A percentile compares a stretch with the other conserved stretches of the same genome.
Conservation (phyloP, 2,113 vertebrate genomes). For the Ovis canadensis region DNA sequence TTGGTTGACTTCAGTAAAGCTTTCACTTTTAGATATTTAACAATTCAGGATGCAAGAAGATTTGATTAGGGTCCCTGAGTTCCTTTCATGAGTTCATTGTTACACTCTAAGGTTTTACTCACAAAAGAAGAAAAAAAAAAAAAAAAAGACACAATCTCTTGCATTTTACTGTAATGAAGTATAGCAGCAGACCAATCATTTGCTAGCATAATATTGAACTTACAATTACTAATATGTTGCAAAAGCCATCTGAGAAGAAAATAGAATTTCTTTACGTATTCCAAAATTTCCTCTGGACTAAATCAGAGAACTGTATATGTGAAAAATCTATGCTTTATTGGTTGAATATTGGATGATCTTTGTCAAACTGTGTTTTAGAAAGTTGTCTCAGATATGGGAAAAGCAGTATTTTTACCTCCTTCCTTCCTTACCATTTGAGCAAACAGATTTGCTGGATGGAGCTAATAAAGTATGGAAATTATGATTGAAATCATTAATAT, state of each 20-base stretch:
- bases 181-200: not conserved
- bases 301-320: not conserved
- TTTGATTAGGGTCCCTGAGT: not conserved
- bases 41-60: not conserved
- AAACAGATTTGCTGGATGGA: not conserved
- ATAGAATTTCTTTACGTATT: not conserved
- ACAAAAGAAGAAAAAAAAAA: not conserved
- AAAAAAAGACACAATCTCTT: not conserved
- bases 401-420: not conserved
- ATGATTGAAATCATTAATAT: not conserved
- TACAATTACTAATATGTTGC: not conserved
- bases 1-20: not conserved
- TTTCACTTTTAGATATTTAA: not conserved
- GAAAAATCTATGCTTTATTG: not conserved
- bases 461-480: not conserved
- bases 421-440: not conserved
- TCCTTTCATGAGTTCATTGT: not conserved
- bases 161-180: not conserved
- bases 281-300: not conserved
- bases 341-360: not conserved
- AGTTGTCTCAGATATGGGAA: no score
- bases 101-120: not conserved
- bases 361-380: not conserved
- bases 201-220: not conserved
- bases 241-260: not conserved